A percentile compares a stretch with the other conserved stretches of the same genome.
phyloP scores from a whole-genome alignment of 2,113 vertebrate genomes.

The Raja brachyura region DNA sequence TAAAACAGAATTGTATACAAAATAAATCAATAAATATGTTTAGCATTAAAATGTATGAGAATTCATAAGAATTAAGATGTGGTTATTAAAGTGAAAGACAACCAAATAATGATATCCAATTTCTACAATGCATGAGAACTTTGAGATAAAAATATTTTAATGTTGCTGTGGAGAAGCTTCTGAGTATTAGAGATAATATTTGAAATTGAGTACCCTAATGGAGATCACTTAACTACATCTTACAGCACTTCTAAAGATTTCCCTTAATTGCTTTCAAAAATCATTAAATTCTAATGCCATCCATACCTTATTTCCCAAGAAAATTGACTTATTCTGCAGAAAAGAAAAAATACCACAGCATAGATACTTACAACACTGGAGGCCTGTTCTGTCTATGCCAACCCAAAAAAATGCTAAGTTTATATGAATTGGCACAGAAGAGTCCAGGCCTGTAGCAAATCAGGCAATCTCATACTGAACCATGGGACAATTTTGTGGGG shows the following conservation, averaged over 20 bases:
- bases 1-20: slow-evolving; percentile 37
- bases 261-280: not conserved
- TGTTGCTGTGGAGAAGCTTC: not conserved
- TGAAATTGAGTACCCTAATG: not conserved
- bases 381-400: no score
- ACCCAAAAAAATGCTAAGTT: no score
- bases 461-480: no score
- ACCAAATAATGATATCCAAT: not conserved
- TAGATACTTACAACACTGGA: no score
- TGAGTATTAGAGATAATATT: not conserved
- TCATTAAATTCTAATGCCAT: no score
- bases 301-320: no score
- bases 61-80: not conserved
- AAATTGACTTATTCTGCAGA: no score
- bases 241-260: not conserved
- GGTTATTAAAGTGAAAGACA: not conserved
- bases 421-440: no score
- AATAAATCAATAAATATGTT: not conserved
- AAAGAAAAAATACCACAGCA: no score
- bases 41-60: no score
- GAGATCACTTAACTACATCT: not conserved
- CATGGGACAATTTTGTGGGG: no score
- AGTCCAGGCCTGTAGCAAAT: no score
- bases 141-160: not conserved
- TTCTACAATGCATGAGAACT: not conserved